A percentile compares a stretch with the other conserved stretches of the same genome.
Conservation (phyloP, 2,113 vertebrate genomes). For the Colistium nudipinnis region DNA sequence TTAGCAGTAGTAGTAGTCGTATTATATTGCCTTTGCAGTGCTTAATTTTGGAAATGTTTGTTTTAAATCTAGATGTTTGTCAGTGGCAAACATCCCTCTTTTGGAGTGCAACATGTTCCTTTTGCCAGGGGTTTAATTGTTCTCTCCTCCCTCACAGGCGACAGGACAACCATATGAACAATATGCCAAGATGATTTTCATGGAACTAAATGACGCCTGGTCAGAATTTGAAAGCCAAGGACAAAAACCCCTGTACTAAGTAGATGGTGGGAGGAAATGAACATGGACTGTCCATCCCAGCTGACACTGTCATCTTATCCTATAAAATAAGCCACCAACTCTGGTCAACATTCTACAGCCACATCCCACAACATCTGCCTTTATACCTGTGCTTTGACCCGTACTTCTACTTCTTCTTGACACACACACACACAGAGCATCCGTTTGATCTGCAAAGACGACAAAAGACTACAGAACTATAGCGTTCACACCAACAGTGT, state of each 20-base stretch:
- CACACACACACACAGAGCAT: constrained; percentile 28
- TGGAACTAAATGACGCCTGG: constrained; percentile 99
- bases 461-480: constrained; percentile 71
- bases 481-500: constrained; percentile 65
- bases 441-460: constrained; percentile 67
- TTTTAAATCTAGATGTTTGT: background rate
- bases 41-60: too few relatives aligned
- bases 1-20: too few relatives aligned
- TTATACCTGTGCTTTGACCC: constrained; percentile 76
- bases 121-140: background rate
- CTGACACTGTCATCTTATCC: constrained; percentile 36
- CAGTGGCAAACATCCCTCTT: background rate
- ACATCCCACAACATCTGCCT: constrained; percentile 54
- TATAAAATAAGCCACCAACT: constrained; percentile 27
- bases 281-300: constrained; percentile 13
- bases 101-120: background rate
- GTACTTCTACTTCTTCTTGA: constrained; percentile 47
- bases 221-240: constrained; percentile 99
- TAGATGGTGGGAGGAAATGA: constrained; percentile 23
- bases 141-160: constrained; percentile 80
- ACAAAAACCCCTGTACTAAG: constrained; percentile 96
- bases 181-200: constrained; percentile 99
- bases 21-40: too few relatives aligned
- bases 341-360: constrained; percentile 41
- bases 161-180: constrained; percentile 99